Evolutionary conservation across 2,113 vertebrate species (phyloP).

Genomic region (Crotalus horridus): DNA sequence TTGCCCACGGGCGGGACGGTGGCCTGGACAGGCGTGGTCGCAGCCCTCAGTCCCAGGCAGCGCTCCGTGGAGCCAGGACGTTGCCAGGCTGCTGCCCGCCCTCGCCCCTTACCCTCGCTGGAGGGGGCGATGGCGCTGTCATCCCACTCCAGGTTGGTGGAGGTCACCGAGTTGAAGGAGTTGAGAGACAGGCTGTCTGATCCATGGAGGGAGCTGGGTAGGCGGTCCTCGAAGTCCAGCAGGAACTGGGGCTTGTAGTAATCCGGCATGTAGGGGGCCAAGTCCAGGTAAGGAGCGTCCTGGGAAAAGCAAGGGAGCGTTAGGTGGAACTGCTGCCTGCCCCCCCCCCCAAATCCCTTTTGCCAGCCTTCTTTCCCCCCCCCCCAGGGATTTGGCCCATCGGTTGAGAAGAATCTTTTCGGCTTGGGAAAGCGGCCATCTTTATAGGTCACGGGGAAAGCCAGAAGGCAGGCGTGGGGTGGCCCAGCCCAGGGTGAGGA

Average conservation of each 20-base stretch:
- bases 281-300: constrained; percentile 94
- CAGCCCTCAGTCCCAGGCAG: neutral
- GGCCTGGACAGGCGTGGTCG: neutral
- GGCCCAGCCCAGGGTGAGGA: neutral
- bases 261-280: constrained; percentile 98
- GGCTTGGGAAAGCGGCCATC: too few relatives aligned
- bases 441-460: too few relatives aligned
- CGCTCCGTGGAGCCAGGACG: neutral
- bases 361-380: accelerated
- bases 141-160: constrained; percentile 98
- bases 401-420: neutral
- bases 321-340: neutral
- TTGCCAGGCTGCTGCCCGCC: neutral
- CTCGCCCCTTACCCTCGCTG: constrained; percentile 84
- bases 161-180: constrained; percentile 95
- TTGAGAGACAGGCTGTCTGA: constrained; percentile 93
- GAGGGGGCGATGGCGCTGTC: constrained; percentile 97
- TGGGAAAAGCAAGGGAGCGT: constrained; percentile 47
- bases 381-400: neutral
- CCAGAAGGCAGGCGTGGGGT: too few relatives aligned
- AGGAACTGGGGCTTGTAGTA: constrained; percentile 97
- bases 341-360: neutral
- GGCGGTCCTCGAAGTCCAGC: constrained; percentile 92
- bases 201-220: constrained; percentile 81
- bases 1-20: too few relatives aligned